These are phyloP conservation scores for Busseola fusca DNA, from an alignment of 2,888 invertebrate species.

Conservation along the genomic window DNA sequence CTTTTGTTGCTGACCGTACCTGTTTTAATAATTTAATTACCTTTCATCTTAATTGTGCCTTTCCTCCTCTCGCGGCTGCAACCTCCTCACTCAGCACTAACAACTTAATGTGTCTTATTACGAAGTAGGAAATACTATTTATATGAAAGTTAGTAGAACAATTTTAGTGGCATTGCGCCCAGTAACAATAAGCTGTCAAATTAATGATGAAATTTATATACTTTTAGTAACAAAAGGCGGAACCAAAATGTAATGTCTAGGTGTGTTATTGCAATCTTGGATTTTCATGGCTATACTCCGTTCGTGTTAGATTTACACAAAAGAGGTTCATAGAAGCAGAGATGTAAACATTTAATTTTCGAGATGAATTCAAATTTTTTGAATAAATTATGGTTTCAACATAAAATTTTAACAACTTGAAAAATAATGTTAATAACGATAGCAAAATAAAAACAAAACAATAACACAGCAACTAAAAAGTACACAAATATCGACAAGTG, in stretches of 20 bases:
- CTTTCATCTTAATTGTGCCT: not conserved
- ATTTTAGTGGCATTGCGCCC: conserved; percentile 1
- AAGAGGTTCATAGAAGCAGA: no score
- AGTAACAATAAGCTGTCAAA: not conserved
- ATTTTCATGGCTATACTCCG: no score
- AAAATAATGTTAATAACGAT: no score
- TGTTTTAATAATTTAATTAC: not conserved
- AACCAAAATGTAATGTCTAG: not conserved
- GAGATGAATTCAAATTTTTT: no score
- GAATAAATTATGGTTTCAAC: no score
- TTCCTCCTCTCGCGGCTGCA: not conserved
- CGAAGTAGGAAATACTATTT: conserved; percentile 25
- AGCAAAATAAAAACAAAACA: no score
- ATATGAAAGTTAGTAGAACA: conserved; percentile 32
- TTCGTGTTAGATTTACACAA: no score
- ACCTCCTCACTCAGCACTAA: conserved; percentile 23
- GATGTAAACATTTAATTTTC: no score
- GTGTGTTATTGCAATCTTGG: not conserved
- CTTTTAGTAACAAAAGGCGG: no score
- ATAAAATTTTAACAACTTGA: no score
- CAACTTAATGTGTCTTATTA: conserved; percentile 37
- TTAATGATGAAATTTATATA: not conserved
- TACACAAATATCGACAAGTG: no score
- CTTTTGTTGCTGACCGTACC: not conserved
- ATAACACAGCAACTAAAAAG: no score